Evolutionary conservation across 2,888 invertebrate genomes (phyloP), one percentile per base, ranked within the genome.

Genomic region (Leucoma salicis): DNA sequence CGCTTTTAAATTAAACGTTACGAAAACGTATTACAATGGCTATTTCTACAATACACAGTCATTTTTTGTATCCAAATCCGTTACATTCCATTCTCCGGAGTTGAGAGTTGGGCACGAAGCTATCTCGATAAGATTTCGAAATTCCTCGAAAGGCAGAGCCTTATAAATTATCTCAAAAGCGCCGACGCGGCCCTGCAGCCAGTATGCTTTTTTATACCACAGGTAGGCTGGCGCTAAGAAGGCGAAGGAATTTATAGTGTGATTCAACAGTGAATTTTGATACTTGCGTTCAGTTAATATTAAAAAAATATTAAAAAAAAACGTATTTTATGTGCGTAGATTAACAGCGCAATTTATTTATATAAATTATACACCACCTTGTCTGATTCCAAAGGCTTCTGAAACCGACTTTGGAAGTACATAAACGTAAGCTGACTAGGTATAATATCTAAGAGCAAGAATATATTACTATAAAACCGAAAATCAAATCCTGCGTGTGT

Each of bases 101-200:
- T 80, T 71, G 72, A 70, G 74, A 70, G 68, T 66, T 57, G 70
- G 63, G 79, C 67, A 72, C 70, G 78, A 62, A 77, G 78, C 78
- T 78, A 79, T 81, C 85, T 80, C 73, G 69, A 67, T 72, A 78
- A 83, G 85, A 88, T 89, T 89, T 88, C 85, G 86, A 84, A 88
- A 89, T 88, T 88, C 88, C 78, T 74, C 82, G 88, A 88, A 88
- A 86, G 87, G 87, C 78, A 82, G 74, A 81, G 80, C 85, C 87
- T 88, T 87, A 87, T 88, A 88, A 88, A 88, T 87, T 86, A 87
- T 89, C 84, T 84, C 88, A 88, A 89, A 89, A 87, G 88, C 77
- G 86, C 88, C 89, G 89, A 82, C 88, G 71, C 83, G 84, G 86
- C 77, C 82, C 78, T 71, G 78, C 74, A 78, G 81, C 81, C 84